Evolutionary conservation across 2,888 invertebrate species (phyloP).

Genomic region (Callosobruchus maculatus): DNA sequence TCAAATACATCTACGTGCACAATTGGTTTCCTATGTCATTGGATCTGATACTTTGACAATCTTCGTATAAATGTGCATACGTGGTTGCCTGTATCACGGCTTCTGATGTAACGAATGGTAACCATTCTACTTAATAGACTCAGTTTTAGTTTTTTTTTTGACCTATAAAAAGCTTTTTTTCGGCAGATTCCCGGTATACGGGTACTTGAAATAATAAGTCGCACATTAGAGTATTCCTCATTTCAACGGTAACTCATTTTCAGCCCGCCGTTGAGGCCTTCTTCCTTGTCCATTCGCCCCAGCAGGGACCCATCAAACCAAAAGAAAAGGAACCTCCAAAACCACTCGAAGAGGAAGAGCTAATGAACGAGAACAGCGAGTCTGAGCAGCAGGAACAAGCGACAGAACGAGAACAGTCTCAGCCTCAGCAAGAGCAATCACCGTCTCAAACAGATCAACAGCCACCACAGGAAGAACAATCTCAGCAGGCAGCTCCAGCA

Average conservation of each 20-base stretch:
- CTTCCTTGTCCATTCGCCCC: conserved; percentile 79
- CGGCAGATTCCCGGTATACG: too few species aligned
- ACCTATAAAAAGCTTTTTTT: too few species aligned
- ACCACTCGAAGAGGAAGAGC: conserved; percentile 17
- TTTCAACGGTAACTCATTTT: too few species aligned
- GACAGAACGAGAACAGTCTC: background rate
- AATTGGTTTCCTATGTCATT: too few species aligned
- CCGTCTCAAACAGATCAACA: background rate
- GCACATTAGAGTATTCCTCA: background rate
- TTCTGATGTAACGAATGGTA: too few species aligned
- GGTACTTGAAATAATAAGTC: too few species aligned
- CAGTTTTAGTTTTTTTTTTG: too few species aligned
- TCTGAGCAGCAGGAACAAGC: conserved; percentile 10
- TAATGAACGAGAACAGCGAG: conserved; percentile 13
- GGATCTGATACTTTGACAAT: too few species aligned
- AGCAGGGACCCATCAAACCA: conserved; percentile 44
- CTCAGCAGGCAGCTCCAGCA: conserved; percentile 4
- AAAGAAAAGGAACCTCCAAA: conserved; percentile 20
- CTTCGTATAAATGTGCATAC: too few species aligned
- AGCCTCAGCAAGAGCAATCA: background rate
- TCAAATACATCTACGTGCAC: too few species aligned
- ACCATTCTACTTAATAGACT: too few species aligned
- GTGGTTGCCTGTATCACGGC: too few species aligned
- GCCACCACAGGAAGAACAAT: conserved; percentile 4
- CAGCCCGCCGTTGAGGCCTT: conserved; percentile 86